A percentile compares a stretch with the other conserved stretches of the same genome.
Conservation (phyloP, 2,113 vertebrate genomes). For the Ptyas mucosa region DNA sequence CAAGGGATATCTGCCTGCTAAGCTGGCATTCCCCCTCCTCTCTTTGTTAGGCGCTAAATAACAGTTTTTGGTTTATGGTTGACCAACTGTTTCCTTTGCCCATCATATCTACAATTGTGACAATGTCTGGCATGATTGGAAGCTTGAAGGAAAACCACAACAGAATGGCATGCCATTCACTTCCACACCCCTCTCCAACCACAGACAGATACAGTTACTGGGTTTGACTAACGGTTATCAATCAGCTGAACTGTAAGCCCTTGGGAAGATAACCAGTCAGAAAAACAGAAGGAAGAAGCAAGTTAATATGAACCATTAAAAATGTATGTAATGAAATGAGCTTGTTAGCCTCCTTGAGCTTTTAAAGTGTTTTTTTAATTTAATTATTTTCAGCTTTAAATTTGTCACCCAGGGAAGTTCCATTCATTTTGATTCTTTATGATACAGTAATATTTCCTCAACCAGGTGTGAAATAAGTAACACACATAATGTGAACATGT, state of each 20-base stretch:
- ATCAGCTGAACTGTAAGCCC: constrained; percentile 69
- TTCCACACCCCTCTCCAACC: constrained; percentile 73
- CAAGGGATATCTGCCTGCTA: background rate
- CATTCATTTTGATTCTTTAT: background rate
- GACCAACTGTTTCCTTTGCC: constrained; percentile 75
- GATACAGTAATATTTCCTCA: background rate
- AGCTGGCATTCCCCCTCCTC: constrained; percentile 11
- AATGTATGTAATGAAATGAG: background rate
- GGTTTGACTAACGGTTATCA: constrained; percentile 78
- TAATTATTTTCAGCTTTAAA: background rate
- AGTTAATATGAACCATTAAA: constrained; percentile 25
- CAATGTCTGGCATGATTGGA: constrained; percentile 74
- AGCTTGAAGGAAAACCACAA: constrained; percentile 78
- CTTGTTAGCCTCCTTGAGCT: constrained; percentile 14
- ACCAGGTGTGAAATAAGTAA: background rate
- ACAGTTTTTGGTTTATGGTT: constrained; percentile 77
- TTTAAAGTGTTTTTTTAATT: constrained; percentile 18
- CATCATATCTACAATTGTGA: constrained; percentile 67
- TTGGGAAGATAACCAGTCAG: constrained; percentile 47
- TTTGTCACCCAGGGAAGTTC: background rate
- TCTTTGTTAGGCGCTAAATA: constrained; percentile 54
- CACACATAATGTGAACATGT: background rate
- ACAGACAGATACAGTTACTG: constrained; percentile 74
- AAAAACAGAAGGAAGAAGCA: constrained; percentile 43
- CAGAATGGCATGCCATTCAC: constrained; percentile 68